These are phyloP conservation scores for Archips xylosteana DNA, from an alignment of 2,888 invertebrate genomes.

Conservation along the genomic window DNA sequence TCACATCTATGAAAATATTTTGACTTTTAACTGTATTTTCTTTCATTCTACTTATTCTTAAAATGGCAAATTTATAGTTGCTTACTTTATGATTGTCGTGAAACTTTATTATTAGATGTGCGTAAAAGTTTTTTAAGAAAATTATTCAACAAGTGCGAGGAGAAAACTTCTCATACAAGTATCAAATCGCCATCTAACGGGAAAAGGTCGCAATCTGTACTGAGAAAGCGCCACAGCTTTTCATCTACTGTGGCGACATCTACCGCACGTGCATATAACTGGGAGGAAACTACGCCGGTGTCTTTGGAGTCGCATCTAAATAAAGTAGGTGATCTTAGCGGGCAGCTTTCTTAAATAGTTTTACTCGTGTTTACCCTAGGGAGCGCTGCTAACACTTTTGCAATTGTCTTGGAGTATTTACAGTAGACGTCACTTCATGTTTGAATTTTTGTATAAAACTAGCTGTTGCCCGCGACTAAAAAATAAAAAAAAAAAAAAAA, in stretches of 20 bases:
- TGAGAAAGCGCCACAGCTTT: constrained; percentile 4
- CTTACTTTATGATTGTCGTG: background rate
- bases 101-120: background rate
- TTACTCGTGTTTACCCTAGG: background rate
- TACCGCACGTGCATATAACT: background rate
- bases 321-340: background rate
- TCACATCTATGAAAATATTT: too few relatives aligned
- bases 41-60: too few relatives aligned
- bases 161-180: background rate
- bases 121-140: background rate
- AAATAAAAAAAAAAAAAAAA: too few relatives aligned
- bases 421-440: too few relatives aligned
- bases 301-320: background rate
- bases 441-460: too few relatives aligned
- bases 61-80: too few relatives aligned
- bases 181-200: constrained; percentile 21
- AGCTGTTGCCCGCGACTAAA: too few relatives aligned
- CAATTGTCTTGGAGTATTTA: background rate
- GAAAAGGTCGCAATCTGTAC: background rate
- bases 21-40: too few relatives aligned
- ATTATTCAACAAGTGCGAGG: background rate
- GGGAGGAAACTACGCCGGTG: background rate
- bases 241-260: constrained; percentile 30
- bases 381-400: constrained; percentile 13
- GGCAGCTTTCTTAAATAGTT: background rate